Conservation (phyloP, 1,140 invertebrate genomes). For the Drosophila insularis region DNA sequence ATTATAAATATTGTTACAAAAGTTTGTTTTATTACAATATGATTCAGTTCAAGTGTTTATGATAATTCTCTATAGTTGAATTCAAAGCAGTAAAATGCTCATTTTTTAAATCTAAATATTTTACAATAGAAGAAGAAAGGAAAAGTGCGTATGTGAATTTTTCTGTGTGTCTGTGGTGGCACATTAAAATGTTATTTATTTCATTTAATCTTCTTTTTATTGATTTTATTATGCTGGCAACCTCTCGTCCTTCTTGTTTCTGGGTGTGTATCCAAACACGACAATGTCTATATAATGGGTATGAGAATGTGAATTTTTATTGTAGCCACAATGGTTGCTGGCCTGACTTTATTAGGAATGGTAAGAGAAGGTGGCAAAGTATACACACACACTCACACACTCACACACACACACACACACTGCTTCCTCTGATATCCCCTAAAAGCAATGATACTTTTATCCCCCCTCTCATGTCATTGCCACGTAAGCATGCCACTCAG, state of each 20-base stretch:
- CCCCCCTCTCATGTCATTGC: slow-evolving; percentile 52
- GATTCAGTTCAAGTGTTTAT: slow-evolving; percentile 44
- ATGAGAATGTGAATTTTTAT: slow-evolving; percentile 50
- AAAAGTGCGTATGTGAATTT: background rate
- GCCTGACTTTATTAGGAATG: slow-evolving; percentile 23
- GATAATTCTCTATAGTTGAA: background rate
- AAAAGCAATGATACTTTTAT: slow-evolving; percentile 61
- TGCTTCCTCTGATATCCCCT: slow-evolving; percentile 29
- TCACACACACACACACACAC: slow-evolving; percentile 2
- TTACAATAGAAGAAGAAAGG: background rate
- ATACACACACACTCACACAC: slow-evolving; percentile 7
- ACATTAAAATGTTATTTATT: slow-evolving; percentile 39
- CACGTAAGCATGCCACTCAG: slow-evolving; percentile 59
- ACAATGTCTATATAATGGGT: slow-evolving; percentile 48
- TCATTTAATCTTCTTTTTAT: slow-evolving; percentile 50
- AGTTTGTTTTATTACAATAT: slow-evolving; percentile 42
- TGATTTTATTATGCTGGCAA: slow-evolving; percentile 38
- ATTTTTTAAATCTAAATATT: background rate
- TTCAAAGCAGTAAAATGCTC: background rate
- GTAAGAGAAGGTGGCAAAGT: slow-evolving; percentile 20
- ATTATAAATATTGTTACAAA: slow-evolving; percentile 64
- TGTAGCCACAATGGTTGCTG: slow-evolving; percentile 46
- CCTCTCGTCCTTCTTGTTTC: too few species aligned
- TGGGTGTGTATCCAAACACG: slow-evolving; percentile 14
- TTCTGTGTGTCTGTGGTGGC: background rate